These are phyloP conservation scores for Myotis daubentonii DNA, from an alignment of 2,797 vertebrate genomes.

Conservation along the genomic window DNA sequence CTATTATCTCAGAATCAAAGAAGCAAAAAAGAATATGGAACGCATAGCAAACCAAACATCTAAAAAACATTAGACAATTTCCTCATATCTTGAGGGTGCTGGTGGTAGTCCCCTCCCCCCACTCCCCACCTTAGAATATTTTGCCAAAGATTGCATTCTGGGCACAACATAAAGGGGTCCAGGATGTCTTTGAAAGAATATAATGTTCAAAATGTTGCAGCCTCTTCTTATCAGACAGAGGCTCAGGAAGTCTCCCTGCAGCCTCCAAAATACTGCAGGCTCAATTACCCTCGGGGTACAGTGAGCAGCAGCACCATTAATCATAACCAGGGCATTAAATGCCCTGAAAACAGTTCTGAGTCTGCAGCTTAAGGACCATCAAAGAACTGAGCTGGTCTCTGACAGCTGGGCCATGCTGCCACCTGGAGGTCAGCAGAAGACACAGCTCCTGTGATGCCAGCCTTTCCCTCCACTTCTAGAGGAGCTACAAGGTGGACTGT, in stretches of 20 bases:
- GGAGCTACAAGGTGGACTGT: no score
- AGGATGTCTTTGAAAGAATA: not conserved
- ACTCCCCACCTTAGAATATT: not conserved
- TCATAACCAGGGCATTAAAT: constrained; percentile 51
- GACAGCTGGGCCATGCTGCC: constrained; percentile 73
- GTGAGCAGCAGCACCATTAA: constrained; percentile 36
- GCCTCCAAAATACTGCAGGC: constrained; percentile 57
- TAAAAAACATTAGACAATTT: constrained; percentile 36
- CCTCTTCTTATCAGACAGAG: not conserved
- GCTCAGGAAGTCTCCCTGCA: constrained; percentile 24
- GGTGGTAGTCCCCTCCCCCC: not conserved
- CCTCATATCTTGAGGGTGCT: not conserved
- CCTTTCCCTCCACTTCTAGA: not conserved
- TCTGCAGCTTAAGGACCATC: not conserved
- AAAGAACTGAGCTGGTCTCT: not conserved
- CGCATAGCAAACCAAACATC: constrained; percentile 54
- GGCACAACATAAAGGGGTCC: not conserved
- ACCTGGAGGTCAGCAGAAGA: constrained; percentile 67
- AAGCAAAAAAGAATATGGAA: constrained; percentile 33
- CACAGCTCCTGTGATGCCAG: not conserved
- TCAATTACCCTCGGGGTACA: constrained; percentile 59
- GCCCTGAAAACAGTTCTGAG: constrained; percentile 42
- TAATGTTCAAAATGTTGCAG: not conserved
- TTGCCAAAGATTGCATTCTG: not conserved
- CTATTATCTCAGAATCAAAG: constrained; percentile 65